phyloP scores from a whole-genome alignment of 1,140 invertebrate species.

The Neodiprion fabricii region DNA sequence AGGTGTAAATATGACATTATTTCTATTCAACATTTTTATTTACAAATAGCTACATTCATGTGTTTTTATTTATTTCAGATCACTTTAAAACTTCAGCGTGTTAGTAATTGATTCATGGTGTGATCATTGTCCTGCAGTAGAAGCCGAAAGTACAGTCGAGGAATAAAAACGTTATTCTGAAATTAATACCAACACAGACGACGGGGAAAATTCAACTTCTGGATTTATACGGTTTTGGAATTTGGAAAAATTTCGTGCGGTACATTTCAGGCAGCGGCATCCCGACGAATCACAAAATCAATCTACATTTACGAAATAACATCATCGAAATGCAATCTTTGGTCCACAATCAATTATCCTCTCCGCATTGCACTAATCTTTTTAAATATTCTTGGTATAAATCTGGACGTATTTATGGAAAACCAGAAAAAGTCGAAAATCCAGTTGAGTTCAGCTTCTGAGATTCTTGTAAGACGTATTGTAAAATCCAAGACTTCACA shows the following conservation, averaged over 20 bases:
- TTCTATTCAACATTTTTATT: slow-evolving; percentile 9
- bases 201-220: no score
- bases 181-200: no score
- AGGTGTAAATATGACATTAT: slow-evolving; percentile 7
- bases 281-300: background rate
- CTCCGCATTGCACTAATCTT: background rate
- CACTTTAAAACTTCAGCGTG: slow-evolving; percentile 9
- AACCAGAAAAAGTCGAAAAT: slow-evolving; percentile 5
- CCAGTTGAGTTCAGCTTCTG: background rate
- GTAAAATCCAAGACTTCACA: no score
- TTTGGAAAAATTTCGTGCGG: background rate
- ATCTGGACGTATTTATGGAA: background rate
- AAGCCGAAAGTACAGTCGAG: background rate
- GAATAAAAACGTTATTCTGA: no score
- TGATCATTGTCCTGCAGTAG: slow-evolving; percentile 9
- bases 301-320: background rate
- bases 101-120: slow-evolving; percentile 12
- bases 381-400: background rate
- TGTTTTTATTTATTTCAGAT: background rate
- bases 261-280: slow-evolving; percentile 4
- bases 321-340: background rate
- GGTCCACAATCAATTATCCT: slow-evolving; percentile 6
- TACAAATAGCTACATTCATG: background rate
- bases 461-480: no score
- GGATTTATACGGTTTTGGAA: no score